Base-by-base conservation (phyloP, 1,140 invertebrate genomes). In the Telenomus remus region DNA sequence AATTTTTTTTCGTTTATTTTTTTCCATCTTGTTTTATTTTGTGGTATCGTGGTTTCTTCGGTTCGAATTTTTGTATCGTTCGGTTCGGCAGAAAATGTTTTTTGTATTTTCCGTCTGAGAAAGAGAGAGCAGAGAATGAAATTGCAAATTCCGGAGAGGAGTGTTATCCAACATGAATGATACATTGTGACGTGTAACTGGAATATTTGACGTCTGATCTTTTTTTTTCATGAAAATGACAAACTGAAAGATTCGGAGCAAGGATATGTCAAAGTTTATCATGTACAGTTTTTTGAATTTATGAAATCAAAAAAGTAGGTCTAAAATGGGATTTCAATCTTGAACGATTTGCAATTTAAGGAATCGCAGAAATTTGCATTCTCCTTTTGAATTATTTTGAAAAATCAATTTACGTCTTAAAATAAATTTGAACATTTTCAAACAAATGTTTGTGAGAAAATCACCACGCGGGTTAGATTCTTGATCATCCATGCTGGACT, bases 121-220 rank as follows among this genome's bases (percentile, higher is more conserved):
- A 9, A 39, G 37, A 39, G n/a, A 4, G 37, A 39, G 37, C 3
- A 39, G 3, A 27, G 19, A 27, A 39, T 39, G 33, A n/a, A 55
- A 34, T 55, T 55, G 53, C 42, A 55, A 55, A 55, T 55, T 44
- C n/a, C 53, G 0, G 15, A 11, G 15, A 0, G 1, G 42, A 37
- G 42, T 13, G 42, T 34, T 33, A 55, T 46, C 19, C 50, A 14
- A 44, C 15, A 13, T 61, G 48, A 61, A 12, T 34, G 57, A 61
- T 61, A 48, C 13, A n/a, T 37, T 61, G 48, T 63, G 49, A 42
- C 49, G 16, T 46, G 39, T 63, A 63, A 53, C 48, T 53, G 59
- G 51, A 63, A 48, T 12, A 19, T 16, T 46, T 53, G 49, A 63
- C 59, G 53, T 47, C 33, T 53, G 49, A 63, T 39, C 49, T 63